Evolutionary conservation across 2,113 vertebrate species (phyloP), one percentile per base, ranked within the genome.

Genomic region (Prunella himalayana): DNA sequence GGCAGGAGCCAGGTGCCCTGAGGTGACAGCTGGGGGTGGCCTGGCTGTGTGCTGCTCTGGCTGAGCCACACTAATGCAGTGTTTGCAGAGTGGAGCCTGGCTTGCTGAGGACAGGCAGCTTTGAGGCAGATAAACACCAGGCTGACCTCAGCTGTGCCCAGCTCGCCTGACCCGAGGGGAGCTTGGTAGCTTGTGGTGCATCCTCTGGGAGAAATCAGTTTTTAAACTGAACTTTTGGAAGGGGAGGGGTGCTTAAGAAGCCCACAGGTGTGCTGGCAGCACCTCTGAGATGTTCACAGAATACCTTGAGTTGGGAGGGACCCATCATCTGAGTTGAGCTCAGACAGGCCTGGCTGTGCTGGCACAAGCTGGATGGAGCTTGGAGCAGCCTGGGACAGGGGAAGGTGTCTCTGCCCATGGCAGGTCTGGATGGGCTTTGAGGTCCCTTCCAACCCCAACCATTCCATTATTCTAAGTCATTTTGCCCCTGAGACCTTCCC

Each of bases 101-200:
- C 77, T 70, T 54, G 60, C 60, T 92, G 25, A 66, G 81, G 84
- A 73, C 68, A 51, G 68, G 18, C 37, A 70, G 92, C 82, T 85
- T 56, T 82, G 57, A 47, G 79, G 41, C 65, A 82, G 63, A 68
- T 50, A 19, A 91, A n/a, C 78, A 16, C 69, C 39, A 47, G 30
- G 7, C 57, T n/a, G 87, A 77, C n/a, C 70, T 83, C 23, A 63
- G 20, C 72, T 31, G 33, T 51, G 68, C 30, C 85, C 37, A 14
- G 72, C 45, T 3, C 0, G 0, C 70, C 28, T 50, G 63, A 19
- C 30, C 80, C 0, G 0, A 50, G 50, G 31, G 56, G 16, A 81
- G 68, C 20, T 92, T 41, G 24, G 53, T 17, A 77, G 63, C 23
- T 88, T 39, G 27, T 53, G 35, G 57, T 60, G 61, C 17, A 1